These are phyloP conservation scores for Pedionomus torquatus DNA, from an alignment of 2,113 vertebrate genomes.

Conservation along the genomic window DNA sequence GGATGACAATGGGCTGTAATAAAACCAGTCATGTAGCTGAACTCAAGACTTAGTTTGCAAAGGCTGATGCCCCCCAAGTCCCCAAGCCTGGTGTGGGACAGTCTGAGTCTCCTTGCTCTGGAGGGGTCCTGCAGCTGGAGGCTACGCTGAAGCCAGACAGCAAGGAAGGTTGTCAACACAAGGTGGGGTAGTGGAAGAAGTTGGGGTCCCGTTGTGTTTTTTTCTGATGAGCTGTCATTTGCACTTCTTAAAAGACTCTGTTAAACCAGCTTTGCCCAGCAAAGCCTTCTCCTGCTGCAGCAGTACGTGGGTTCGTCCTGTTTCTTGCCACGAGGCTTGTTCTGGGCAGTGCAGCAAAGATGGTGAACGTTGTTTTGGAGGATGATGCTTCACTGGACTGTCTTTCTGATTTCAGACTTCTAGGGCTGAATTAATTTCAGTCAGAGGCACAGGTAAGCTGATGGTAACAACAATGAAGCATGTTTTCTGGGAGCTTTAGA, in stretches of 20 bases:
- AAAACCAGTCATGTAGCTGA: background rate
- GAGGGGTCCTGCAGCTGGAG: background rate
- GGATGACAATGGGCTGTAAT: background rate
- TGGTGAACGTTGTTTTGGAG: background rate
- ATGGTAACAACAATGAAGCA: background rate
- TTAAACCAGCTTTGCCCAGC: background rate
- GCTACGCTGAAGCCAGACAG: background rate
- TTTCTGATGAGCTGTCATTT: background rate
- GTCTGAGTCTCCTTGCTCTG: background rate
- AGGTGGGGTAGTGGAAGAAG: background rate
- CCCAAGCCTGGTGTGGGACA: background rate
- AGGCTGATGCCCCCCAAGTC: background rate
- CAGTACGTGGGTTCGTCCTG: background rate
- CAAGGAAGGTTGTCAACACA: accelerated
- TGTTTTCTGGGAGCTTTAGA: background rate
- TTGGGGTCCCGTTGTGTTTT: background rate
- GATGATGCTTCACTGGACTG: background rate
- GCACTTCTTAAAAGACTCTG: background rate
- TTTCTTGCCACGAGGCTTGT: background rate
- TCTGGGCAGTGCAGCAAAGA: background rate
- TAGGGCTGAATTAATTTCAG: background rate
- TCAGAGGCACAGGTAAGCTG: background rate
- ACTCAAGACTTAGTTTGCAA: background rate
- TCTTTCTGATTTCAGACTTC: background rate
- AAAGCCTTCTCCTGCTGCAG: background rate